A percentile compares a stretch with the other conserved stretches of the same genome.
Evolutionary conservation across 2,888 invertebrate species (phyloP).

Genomic region (Dicranocentrus wangi): DNA sequence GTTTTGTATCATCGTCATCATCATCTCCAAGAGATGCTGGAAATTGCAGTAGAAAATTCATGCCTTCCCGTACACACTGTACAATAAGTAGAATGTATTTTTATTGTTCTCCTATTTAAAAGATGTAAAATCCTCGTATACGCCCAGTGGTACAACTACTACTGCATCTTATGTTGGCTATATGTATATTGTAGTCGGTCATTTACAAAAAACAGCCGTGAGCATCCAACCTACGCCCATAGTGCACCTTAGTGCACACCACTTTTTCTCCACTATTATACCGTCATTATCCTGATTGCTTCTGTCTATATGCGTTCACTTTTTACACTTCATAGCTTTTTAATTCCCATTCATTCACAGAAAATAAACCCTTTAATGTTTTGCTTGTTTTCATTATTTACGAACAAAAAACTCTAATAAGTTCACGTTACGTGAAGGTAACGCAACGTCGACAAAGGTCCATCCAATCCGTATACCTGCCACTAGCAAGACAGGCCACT

Average conservation of each 20-base stretch:
- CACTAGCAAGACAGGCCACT: constrained; percentile 21
- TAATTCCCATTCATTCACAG: too few relatives aligned
- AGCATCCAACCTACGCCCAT: constrained; percentile 44
- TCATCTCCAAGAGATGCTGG: neutral
- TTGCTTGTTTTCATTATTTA: constrained; percentile 5
- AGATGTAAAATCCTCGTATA: constrained; percentile 12
- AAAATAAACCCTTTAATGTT: neutral
- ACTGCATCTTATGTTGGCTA: neutral
- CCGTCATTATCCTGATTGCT: too few relatives aligned
- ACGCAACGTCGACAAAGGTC: too few relatives aligned
- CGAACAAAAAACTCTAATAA: neutral
- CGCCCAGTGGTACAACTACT: constrained; percentile 19
- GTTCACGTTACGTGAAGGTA: too few relatives aligned
- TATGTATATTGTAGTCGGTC: neutral
- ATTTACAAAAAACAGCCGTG: neutral
- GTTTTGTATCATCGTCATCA: constrained; percentile 24
- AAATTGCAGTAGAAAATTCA: constrained; percentile 13
- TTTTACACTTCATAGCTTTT: too few relatives aligned
- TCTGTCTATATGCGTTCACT: neutral
- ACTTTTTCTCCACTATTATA: neutral
- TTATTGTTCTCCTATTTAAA: neutral
- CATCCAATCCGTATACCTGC: too few relatives aligned
- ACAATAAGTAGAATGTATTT: constrained; percentile 4
- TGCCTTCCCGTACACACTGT: neutral
- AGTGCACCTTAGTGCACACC: constrained; percentile 11